Base-by-base conservation (phyloP, 1,140 invertebrate species). In the Reticulitermes speratus region DNA sequence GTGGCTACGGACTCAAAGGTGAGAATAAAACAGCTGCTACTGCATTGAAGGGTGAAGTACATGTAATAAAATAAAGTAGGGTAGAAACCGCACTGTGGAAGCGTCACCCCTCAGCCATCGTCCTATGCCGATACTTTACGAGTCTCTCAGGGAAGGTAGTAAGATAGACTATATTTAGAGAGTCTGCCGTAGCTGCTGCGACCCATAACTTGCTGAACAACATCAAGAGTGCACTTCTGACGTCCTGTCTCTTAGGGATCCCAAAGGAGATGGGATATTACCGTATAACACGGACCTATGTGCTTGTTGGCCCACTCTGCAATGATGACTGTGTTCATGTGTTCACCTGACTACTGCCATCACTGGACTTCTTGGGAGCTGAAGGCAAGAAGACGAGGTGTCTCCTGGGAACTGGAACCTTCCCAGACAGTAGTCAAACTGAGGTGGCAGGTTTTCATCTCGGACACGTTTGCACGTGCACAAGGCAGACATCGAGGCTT, bases 21-120 rank as follows among this genome's bases (percentile, higher is more conserved):
- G 65, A 75, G n/a, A 75, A 75, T 75, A 30, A 30, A 11, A 30
- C 65, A 75, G n/a, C n/a, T 30, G 52, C 14, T 55, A 21, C 52
- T 55, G 65, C n/a, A 75, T 75, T 25, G n/a, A 75, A 75, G 65
- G 65, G 65, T 23, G 25, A n/a, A 75, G 65, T 0, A 75, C 25
- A 75, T 75, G n/a, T 75, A 75, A 75, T 25, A 75, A 75, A 75
- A 75, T 75, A 75, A 75, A 75, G 65, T 75, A 30, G 25, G 65
- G 65, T 75, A 30, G 65, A 75, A 75, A 75, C 65, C 65, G 65
- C 25, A 65, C 12, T 65, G 59, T 65, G 59, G 25, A 65, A 65
- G 59, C 59, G 59, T 25, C 59, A 65, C 65, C 65, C 65, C n/a
- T n/a, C 55, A 9, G 1, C 52, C 65, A 6, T 21, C 52, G 0